Evolutionary conservation across 2,797 vertebrate genomes (phyloP).

Genomic region (Argentina silus): DNA sequence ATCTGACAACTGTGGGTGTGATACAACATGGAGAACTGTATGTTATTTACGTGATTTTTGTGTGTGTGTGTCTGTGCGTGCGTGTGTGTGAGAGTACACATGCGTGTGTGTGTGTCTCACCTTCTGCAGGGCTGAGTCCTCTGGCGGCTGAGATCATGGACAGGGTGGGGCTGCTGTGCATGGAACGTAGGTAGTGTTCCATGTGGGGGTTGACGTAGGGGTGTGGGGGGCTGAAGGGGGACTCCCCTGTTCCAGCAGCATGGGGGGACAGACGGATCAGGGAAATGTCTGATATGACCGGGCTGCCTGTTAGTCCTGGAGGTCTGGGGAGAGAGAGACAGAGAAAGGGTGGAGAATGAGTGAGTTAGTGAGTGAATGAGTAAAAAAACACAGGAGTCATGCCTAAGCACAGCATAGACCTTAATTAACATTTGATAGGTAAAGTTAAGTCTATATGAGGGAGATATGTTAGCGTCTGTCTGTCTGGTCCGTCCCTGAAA

Average conservation of each 20-base stretch:
- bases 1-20: conserved; percentile 4
- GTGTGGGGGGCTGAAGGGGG: conserved; percentile 87
- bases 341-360: neutral
- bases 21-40: neutral
- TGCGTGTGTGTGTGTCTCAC: conserved; percentile 75
- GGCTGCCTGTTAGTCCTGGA: conserved; percentile 88
- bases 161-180: conserved; percentile 93
- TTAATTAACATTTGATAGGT: too few species aligned
- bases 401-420: neutral
- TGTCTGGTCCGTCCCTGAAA: neutral
- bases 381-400: neutral
- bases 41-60: neutral
- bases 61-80: neutral
- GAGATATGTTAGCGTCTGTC: too few species aligned
- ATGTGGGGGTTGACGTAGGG: conserved; percentile 92
- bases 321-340: conserved; percentile 78
- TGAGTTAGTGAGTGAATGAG: neutral
- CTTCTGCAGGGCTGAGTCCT: conserved; percentile 92
- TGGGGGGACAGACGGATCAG: conserved; percentile 95
- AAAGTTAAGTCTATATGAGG: too few species aligned
- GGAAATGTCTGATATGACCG: conserved; percentile 95
- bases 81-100: neutral
- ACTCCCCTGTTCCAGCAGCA: conserved; percentile 80
- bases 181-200: conserved; percentile 96
- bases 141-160: conserved; percentile 95